Base-by-base conservation (phyloP, 2,797 vertebrate genomes). In the Argentina silus region DNA sequence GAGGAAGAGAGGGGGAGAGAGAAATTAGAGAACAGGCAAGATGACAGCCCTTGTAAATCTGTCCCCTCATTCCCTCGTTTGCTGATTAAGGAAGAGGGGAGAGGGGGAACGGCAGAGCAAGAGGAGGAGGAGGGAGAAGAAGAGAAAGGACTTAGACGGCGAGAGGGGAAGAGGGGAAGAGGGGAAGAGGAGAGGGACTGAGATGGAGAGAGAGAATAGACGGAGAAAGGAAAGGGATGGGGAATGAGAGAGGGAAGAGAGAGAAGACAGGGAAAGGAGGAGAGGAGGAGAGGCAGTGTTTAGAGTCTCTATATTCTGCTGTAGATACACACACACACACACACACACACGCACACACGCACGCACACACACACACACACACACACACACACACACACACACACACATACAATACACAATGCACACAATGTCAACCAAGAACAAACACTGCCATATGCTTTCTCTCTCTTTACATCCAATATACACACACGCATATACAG, bases 41-140 rank as follows among this genome's bases (percentile, higher is more conserved):
- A 82, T 83, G 83, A 85, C 83, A 81, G 70, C 73, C 10, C 77
- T 73, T 79, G 76, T 86, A 80, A 88, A 87, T 87, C 80, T 84
- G 74, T 62, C 48, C 76, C 67, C 74, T 79, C 12, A 61, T 72
- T 82, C 83, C 62, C 71, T 81, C 8, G 6, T 60, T 3, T 59
- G 74, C 68, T 1, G 68, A 70, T 72, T n/a, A 55, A 61, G 67
- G 56, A 73, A 62, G 69, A 59, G 59, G 42, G 44, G 71, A 51
- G 15, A 27, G 19, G 3, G 19, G 14, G 12, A 7, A 43, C 17
- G 45, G 45, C 21, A 21, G 4, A 3, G 6, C 27, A 57, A 23
- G 57, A 17, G 57, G 44, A 36, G 27, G 1, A 36, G 27, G 27
- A 4, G 4, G 27, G 27, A 36, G 27, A 36, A 50, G 44, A 14